Conservation (phyloP, 2,113 vertebrate genomes). For the Campylomormyrus tamandua region DNA sequence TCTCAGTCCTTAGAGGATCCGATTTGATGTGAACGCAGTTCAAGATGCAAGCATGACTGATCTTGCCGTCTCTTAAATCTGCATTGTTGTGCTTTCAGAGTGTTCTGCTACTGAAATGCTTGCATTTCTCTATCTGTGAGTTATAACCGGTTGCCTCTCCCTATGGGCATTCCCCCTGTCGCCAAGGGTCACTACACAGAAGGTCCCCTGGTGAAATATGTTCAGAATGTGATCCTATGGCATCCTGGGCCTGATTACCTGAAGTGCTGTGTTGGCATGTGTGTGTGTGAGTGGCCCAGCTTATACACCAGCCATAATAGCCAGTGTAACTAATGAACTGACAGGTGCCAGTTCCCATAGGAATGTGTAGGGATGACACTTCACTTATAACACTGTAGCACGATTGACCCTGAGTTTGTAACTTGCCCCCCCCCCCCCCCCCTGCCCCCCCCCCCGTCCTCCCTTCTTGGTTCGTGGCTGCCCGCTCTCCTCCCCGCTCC, state of each 20-base stretch:
- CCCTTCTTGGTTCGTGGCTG: no score
- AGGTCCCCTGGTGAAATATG: background rate
- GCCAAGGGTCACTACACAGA: background rate
- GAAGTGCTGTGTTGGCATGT: background rate
- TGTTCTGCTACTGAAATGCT: conserved; percentile 4
- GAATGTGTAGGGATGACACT: background rate
- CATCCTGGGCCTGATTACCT: background rate
- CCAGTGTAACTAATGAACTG: background rate
- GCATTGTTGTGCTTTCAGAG: background rate
- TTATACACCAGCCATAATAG: background rate
- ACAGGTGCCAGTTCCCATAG: background rate
- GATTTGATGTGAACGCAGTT: background rate
- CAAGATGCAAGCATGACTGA: background rate
- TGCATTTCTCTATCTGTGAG: background rate
- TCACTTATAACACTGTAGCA: background rate
- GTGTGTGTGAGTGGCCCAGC: background rate
- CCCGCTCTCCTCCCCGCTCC: no score
- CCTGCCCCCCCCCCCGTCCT: no score
- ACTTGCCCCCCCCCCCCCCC: background rate
- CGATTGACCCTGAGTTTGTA: background rate
- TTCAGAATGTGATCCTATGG: background rate
- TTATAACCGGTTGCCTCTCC: background rate
- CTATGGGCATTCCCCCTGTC: background rate
- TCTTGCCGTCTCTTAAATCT: background rate
- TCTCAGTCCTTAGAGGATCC: background rate